phyloP scores from a whole-genome alignment of 2,113 vertebrate genomes.

The Microtus ochrogaster region DNA sequence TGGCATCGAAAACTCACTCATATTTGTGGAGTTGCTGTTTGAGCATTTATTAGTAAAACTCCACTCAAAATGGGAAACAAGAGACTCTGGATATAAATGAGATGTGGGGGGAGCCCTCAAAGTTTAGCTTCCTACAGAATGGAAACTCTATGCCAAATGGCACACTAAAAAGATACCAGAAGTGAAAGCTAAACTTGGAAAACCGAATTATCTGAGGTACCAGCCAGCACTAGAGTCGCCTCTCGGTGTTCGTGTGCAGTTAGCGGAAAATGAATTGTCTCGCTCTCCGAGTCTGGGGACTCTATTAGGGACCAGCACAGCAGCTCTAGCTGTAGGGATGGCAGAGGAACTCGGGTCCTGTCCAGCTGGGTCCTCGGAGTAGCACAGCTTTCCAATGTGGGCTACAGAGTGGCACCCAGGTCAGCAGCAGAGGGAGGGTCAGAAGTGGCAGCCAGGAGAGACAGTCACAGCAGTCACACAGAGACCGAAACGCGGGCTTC shows the following conservation, averaged over 20 bases:
- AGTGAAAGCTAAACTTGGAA: constrained; percentile 81
- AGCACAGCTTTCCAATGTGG: background rate
- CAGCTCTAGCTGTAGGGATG: background rate
- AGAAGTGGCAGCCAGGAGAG: constrained; percentile 70
- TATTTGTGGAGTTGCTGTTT: background rate
- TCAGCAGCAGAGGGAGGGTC: constrained; percentile 41
- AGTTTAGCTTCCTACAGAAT: constrained; percentile 70
- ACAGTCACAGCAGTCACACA: constrained; percentile 73
- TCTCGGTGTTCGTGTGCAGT: background rate
- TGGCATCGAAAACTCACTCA: background rate
- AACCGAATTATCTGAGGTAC: constrained; percentile 71
- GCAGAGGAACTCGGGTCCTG: background rate
- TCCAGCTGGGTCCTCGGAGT: background rate
- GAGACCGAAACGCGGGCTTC: constrained; percentile 75
- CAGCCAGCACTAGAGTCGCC: constrained; percentile 59
- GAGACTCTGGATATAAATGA: constrained; percentile 84
- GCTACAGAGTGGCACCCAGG: rapidly evolving
- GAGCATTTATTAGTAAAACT: constrained; percentile 73
- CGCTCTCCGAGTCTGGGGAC: constrained; percentile 25
- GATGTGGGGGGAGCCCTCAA: background rate
- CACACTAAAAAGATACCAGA: background rate
- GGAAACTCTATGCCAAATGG: constrained; percentile 35
- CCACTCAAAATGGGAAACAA: constrained; percentile 82
- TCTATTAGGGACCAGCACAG: background rate
- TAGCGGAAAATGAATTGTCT: constrained; percentile 68